Conservation (phyloP, 2,113 vertebrate species). For the Eudyptes chrysolophus region DNA sequence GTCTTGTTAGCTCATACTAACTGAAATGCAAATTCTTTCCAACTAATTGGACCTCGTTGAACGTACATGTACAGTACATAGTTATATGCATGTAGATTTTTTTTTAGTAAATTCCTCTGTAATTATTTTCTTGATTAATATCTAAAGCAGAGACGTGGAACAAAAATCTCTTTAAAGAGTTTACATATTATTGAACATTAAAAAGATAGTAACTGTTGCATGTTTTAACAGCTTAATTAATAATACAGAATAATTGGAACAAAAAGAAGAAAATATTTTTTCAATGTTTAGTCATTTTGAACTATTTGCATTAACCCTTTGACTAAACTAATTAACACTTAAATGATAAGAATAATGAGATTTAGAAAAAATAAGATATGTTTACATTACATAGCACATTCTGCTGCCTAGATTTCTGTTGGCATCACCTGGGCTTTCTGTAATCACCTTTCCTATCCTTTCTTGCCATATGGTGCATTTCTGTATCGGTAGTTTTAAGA, state of each 20-base stretch:
- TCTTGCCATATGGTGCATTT: neutral
- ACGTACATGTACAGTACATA: conserved; percentile 70
- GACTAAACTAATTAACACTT: conserved; percentile 3
- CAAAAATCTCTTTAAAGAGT: conserved; percentile 61
- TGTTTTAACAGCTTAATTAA: conserved; percentile 63
- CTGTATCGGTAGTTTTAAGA: neutral
- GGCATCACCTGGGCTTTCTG: neutral
- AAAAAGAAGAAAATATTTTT: conserved; percentile 49
- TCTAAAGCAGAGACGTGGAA: conserved; percentile 58
- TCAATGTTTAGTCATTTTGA: conserved; percentile 36
- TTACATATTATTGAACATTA: conserved; percentile 66
- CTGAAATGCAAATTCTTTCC: conserved; percentile 80
- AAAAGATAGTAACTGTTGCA: conserved; percentile 59
- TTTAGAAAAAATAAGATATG: neutral
- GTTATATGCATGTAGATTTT: conserved; percentile 72
- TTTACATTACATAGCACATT: neutral
- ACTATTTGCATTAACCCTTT: conserved; percentile 50
- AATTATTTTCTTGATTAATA: conserved; percentile 77
- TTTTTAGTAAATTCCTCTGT: conserved; percentile 68
- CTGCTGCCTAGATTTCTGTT: neutral
- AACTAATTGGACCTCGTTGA: conserved; percentile 81
- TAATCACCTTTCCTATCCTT: neutral
- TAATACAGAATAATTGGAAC: conserved; percentile 49
- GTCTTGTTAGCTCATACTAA: conserved; percentile 80
- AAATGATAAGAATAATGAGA: neutral